Base-by-base conservation (phyloP, 1,140 invertebrate species). In the silkworm (Bombyx mori) region DNA sequence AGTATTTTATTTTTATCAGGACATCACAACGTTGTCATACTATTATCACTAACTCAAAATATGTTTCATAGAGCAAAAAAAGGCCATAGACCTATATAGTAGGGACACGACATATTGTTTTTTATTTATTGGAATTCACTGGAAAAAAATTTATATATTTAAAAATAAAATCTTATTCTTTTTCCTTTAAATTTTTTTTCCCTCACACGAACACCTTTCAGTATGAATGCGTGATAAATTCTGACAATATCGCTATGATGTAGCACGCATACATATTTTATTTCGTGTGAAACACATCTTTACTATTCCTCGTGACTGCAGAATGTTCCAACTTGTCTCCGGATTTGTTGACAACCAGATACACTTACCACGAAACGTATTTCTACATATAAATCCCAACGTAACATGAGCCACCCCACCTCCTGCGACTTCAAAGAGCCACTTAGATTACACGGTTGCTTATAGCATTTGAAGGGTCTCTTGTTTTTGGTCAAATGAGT, bases 191-290 rank as follows among this genome's bases (percentile, higher is more conserved):
- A 18, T 18, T 54, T 46, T 59, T 42, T 53, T 64, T 35, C 46
- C 10, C 57, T 50, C 61, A 65, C n/a, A 49, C 48, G 48, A 71
- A 68, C 62, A 56, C 61, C 53, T 64, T 35, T 35, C 55, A 60
- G 53, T 47, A 60, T 55, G 57, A 61, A 35, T 35, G 26, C 4
- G 26, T 35, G 26, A 35, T 35, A 72, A 68, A 71, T 72, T 72
- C 66, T 62, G 65, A 73, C 69, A 71, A 74, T 63, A 68, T 69
- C 69, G 61, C 59, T 56, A 64, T 47, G 52, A 57, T 56, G 54
- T 65, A 54, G 63, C 64, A 74, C 0, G 26, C 26, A 35, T 35
- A 77, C 73, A 79, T 78, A 78, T 82, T 81, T 81, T 77, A 79
- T 81, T 82, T 77, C 63, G 73, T 73, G 71, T 63, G 68, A 78